phyloP scores from a whole-genome alignment of 1,140 invertebrate species.

The Alviniconcha marisindica region DNA sequence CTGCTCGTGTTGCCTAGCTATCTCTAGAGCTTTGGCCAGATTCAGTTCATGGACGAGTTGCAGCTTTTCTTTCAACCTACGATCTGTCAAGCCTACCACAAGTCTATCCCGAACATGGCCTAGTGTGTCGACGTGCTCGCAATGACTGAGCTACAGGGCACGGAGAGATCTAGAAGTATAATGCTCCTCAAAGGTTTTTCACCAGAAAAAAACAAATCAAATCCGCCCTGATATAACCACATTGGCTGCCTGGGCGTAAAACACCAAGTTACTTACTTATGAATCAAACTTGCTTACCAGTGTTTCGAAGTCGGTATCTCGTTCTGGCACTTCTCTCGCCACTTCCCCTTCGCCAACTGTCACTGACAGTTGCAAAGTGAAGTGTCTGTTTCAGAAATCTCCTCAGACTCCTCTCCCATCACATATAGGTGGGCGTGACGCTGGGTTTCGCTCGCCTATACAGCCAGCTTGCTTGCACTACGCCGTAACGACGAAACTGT shows the following conservation, averaged over 20 bases:
- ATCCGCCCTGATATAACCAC: not conserved
- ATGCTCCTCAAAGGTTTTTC: not conserved
- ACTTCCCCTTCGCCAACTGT: not conserved
- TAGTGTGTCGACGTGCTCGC: not conserved
- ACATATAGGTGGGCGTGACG: too few species aligned
- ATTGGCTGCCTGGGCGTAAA: too few species aligned
- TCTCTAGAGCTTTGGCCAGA: not conserved
- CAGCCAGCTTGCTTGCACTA: too few species aligned
- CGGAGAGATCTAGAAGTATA: not conserved
- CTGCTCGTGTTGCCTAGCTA: not conserved
- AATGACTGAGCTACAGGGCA: not conserved
- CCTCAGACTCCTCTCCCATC: too few species aligned
- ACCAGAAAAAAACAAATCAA: too few species aligned
- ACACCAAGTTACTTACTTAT: too few species aligned
- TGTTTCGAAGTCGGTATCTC: not conserved
- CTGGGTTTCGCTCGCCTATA: too few species aligned
- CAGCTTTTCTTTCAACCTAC: not conserved
- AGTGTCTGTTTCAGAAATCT: too few species aligned
- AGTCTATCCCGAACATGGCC: not conserved
- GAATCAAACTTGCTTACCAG: not conserved
- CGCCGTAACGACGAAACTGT: too few species aligned
- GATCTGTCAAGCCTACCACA: not conserved
- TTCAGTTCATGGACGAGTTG: not conserved
- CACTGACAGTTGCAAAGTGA: too few species aligned
- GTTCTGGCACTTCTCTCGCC: too few species aligned